These are phyloP conservation scores for Sarcophaga caerulescens DNA, from an alignment of 2,888 invertebrate species.

Conservation along the genomic window DNA sequence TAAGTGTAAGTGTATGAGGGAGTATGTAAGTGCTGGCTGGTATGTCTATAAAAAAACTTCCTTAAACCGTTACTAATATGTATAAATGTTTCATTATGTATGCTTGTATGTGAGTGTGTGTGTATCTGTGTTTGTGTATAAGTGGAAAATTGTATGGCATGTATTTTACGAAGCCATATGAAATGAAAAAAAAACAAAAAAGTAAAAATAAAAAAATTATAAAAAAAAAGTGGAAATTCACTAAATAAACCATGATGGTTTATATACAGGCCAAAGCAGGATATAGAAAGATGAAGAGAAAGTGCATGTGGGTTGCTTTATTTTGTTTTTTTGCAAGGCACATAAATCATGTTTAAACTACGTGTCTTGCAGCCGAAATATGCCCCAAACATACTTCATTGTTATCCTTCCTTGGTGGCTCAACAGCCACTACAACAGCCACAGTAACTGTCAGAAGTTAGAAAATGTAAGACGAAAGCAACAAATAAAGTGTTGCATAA, in stretches of 20 bases:
- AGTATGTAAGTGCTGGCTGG: no score
- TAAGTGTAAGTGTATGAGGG: background rate
- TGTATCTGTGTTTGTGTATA: background rate
- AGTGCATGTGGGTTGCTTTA: background rate
- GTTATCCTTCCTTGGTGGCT: slow-evolving; percentile 42
- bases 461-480: slow-evolving; percentile 3
- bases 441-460: slow-evolving; percentile 51
- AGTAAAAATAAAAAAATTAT: no score
- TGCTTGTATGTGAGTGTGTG: no score
- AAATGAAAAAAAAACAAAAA: background rate
- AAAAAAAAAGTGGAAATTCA: slow-evolving; percentile 21
- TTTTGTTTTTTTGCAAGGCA: slow-evolving; percentile 31
- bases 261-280: background rate
- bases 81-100: background rate
- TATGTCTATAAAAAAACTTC: slow-evolving; percentile 6
- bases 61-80: slow-evolving; percentile 35
- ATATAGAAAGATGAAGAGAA: no score
- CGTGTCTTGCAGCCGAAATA: slow-evolving; percentile 64
- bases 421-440: no score
- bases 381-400: slow-evolving; percentile 57
- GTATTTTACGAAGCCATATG: slow-evolving; percentile 17
- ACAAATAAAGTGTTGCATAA: slow-evolving; percentile 22
- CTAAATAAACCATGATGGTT: slow-evolving; percentile 11
- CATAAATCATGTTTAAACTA: slow-evolving; percentile 67
- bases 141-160: background rate